phyloP scores from a whole-genome alignment of 2,113 vertebrate genomes.

The Ascaphus truei region DNA sequence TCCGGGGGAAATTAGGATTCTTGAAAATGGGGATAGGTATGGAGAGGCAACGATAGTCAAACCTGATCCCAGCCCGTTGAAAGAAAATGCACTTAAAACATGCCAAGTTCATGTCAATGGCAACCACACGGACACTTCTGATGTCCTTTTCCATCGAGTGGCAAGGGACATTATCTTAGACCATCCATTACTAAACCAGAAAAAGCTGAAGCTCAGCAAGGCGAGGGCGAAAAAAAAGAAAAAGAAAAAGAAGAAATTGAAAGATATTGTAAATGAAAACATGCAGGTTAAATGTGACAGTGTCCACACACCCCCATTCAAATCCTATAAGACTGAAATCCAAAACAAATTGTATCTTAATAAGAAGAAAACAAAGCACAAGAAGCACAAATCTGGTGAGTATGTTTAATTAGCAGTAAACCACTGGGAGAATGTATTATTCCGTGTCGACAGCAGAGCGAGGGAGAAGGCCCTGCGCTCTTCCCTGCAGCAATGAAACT shows the following conservation, averaged over 20 bases:
- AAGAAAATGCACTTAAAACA: slow-evolving; percentile 59
- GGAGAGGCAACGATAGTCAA: slow-evolving; percentile 51
- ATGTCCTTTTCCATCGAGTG: slow-evolving; percentile 50
- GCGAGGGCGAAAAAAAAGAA: slow-evolving; percentile 79
- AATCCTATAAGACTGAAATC: slow-evolving; percentile 69
- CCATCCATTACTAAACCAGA: slow-evolving; percentile 44
- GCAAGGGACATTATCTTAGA: slow-evolving; percentile 50
- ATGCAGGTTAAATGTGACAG: slow-evolving; percentile 64
- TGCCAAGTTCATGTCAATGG: slow-evolving; percentile 63
- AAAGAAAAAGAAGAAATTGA: slow-evolving; percentile 82
- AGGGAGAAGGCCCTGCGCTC: no score
- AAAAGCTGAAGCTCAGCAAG: slow-evolving; percentile 57
- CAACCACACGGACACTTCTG: slow-evolving; percentile 53
- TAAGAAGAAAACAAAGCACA: slow-evolving; percentile 84
- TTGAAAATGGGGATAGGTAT: slow-evolving; percentile 59
- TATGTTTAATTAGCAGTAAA: slow-evolving; percentile 21
- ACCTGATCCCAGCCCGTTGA: slow-evolving; percentile 50
- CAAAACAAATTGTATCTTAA: slow-evolving; percentile 65
- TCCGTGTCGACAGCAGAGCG: no score
- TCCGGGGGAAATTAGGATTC: slow-evolving; percentile 51
- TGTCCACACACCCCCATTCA: slow-evolving; percentile 62
- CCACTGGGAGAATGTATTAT: no score
- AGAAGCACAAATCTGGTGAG: slow-evolving; percentile 85
- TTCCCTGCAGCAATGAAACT: no score
- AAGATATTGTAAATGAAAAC: slow-evolving; percentile 66